Percentiles rank a stretch among this genome's conserved stretches.
These are phyloP conservation scores for Antheraea yamamai DNA, from an alignment of 2,888 invertebrate species.

Conservation along the genomic window DNA sequence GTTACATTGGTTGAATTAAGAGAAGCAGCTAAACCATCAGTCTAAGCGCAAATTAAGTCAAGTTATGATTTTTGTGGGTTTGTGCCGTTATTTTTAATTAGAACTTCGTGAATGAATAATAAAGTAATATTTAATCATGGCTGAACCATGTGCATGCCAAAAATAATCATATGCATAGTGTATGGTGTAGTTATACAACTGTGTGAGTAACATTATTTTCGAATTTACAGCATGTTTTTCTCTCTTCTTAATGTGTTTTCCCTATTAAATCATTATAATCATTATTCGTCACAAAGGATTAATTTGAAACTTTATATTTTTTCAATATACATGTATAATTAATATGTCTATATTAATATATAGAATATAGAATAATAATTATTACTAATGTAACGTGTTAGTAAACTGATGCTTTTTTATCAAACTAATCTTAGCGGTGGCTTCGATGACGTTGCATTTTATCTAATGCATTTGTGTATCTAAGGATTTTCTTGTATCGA, in stretches of 20 bases:
- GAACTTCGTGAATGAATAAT: neutral
- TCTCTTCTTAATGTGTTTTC: neutral
- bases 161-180: neutral
- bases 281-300: neutral
- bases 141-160: constrained; percentile 1
- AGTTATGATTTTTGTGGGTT: neutral
- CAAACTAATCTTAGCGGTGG: neutral
- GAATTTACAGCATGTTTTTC: neutral
- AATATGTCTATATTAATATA: too few species aligned
- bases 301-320: neutral
- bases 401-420: neutral
- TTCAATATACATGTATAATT: neutral
- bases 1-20: neutral
- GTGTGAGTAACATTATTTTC: neutral
- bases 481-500: neutral
- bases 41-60: too few species aligned
- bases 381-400: neutral
- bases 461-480: neutral
- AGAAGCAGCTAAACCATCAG: neutral
- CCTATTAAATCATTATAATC: neutral
- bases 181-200: neutral
- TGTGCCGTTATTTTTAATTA: neutral
- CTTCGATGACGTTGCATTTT: neutral
- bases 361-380: too few species aligned
- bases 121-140: neutral